Evolutionary conservation across 1,140 invertebrate genomes (phyloP).

Genomic region (Bombus polaris): DNA sequence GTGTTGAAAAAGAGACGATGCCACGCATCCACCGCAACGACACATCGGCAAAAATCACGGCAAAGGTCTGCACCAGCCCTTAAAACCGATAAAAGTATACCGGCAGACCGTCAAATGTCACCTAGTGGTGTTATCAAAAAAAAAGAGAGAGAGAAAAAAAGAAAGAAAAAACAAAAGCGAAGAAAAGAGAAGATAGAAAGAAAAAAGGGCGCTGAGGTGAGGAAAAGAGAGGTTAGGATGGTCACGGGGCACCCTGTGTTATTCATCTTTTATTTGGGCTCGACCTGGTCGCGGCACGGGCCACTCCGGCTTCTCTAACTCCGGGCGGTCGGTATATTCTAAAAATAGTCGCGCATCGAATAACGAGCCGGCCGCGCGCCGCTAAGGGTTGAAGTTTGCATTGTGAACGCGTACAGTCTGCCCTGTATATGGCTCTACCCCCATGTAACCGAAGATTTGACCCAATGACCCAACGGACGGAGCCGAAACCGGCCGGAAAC

Average conservation of each 20-base stretch:
- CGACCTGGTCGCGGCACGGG: conserved; percentile 24
- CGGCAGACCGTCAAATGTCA: neutral
- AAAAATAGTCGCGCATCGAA: conserved; percentile 78
- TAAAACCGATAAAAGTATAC: neutral
- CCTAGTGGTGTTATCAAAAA: too few relatives aligned
- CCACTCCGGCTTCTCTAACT: conserved; percentile 13
- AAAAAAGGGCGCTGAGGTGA: neutral
- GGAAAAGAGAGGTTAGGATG: too few relatives aligned
- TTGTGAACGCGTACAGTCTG: conserved; percentile 71
- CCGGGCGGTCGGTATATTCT: conserved; percentile 64
- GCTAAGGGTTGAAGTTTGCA: conserved; percentile 73
- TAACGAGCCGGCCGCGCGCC: conserved; percentile 64
- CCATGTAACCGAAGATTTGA: conserved; percentile 75
- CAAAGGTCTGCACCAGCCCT: neutral
- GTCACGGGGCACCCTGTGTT: conserved; percentile 60
- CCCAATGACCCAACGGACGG: conserved; percentile 77
- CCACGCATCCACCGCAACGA: too few relatives aligned
- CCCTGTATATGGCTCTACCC: conserved; percentile 57
- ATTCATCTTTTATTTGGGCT: conserved; percentile 49
- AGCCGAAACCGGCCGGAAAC: conserved; percentile 73
- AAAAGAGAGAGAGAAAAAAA: neutral
- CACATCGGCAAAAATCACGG: too few relatives aligned
- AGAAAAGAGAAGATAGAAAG: neutral
- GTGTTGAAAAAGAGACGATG: too few relatives aligned
- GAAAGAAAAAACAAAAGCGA: neutral